Base-by-base conservation (phyloP, 1,140 invertebrate genomes). In the Eumaeus atala region DNA sequence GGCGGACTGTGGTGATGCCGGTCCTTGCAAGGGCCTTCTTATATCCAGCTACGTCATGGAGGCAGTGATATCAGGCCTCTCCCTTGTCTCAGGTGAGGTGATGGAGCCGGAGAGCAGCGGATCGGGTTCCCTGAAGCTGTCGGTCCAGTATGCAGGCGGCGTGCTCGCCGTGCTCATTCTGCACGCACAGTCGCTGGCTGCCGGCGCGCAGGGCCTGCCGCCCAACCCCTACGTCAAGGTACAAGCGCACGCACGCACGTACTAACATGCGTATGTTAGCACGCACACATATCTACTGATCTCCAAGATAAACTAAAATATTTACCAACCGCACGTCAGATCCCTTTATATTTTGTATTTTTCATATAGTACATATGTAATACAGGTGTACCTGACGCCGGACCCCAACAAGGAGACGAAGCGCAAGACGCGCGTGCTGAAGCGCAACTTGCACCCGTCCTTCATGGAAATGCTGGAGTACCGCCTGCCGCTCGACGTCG, bases 381-480 rank as follows among this genome's bases (percentile, higher is more conserved):
- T n/a, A 6, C 72, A 88, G 87, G 87, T 88, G 9, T 99, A 99
- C 81, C 89, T 99, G 52, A 92, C 96, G 64, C 95, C 91, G 72
- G 97, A 95, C 87, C 94, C 89, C 72, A 94, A 90, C 57, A 97
- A 97, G 88, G 92, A 90, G 57, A 98, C 97, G 21, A 99, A 99
- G 87, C 89, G 96, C 10, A 99, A 99, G 86, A 99, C 97, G 0
- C 96, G 97, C 87, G 94, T 98, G 16, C 92, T 98, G 1, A 94
- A 94, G 64, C 93, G 94, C 68, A 97, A 95, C 75, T 96, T 94
- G 74, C 95, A 98, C 89, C 97, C 97, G 7, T 97, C 96, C 18
- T 99, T 97, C 86, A 98, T 99, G 96, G 97, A 99, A 91, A 97
- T 97, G 94, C 87, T 98, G 70, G 95, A 96, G 70, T 98, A 97